Evolutionary conservation across 2,113 vertebrate species (phyloP).

Genomic region (Glaucidium brasilianum): DNA sequence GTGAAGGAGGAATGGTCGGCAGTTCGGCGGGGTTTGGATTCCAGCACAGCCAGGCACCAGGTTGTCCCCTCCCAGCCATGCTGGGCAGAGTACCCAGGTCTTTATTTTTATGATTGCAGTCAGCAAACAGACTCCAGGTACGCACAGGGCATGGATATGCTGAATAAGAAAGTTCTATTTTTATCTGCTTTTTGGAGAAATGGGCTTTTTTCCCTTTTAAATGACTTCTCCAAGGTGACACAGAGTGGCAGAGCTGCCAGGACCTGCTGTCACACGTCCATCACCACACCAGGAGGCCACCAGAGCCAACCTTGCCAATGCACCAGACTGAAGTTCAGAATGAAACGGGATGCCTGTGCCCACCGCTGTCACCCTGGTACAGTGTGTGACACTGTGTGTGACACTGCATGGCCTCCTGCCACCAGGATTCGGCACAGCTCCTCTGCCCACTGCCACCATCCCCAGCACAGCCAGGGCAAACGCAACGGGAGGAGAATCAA

Average conservation of each 20-base stretch:
- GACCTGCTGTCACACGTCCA: background rate
- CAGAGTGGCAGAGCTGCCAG: background rate
- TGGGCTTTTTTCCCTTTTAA: background rate
- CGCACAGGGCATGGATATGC: background rate
- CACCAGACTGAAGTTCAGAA: fast-evolving
- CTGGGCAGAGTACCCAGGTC: background rate
- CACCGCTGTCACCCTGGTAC: background rate
- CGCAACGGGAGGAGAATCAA: fast-evolving
- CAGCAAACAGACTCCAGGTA: background rate
- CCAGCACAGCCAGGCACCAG: fast-evolving
- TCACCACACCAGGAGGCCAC: background rate
- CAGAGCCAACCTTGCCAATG: fast-evolving
- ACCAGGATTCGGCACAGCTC: background rate
- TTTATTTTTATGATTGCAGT: background rate
- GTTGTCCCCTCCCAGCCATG: background rate
- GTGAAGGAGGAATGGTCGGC: background rate
- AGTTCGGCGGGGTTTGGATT: background rate
- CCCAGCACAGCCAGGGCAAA: background rate
- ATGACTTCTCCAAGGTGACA: constrained; percentile 7
- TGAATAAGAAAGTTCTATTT: constrained; percentile 36
- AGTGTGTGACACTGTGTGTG: fast-evolving
- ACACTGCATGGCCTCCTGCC: fast-evolving
- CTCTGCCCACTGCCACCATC: background rate
- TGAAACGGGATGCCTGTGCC: fast-evolving
- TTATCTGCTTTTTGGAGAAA: background rate